Percentiles rank a stretch among this genome's conserved stretches.
phyloP scores from a whole-genome alignment of 2,113 vertebrate species.

The Cromileptes altivelis region DNA sequence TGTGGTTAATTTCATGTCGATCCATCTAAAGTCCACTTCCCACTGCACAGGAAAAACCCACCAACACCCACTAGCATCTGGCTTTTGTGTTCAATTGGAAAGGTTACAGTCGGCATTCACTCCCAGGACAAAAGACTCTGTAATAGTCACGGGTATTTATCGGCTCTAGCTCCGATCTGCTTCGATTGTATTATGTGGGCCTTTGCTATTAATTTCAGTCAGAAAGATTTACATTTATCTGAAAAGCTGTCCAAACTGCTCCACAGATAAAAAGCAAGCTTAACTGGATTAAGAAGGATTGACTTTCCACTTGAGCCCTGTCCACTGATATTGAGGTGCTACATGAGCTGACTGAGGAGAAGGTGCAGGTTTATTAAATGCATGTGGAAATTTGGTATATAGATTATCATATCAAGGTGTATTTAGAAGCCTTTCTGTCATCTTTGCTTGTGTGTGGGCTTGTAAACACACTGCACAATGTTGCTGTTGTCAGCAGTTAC shows the following conservation, averaged over 20 bases:
- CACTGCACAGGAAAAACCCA: no score
- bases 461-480: conserved; percentile 43
- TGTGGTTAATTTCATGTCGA: not conserved
- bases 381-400: conserved; percentile 16
- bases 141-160: no score
- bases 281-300: not conserved
- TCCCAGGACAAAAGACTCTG: no score
- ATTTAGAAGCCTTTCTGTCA: conserved; percentile 13
- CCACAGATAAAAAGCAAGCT: not conserved
- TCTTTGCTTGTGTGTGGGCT: conserved; percentile 29
- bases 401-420: conserved; percentile 32
- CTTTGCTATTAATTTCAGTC: not conserved
- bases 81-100: no score
- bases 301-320: not conserved
- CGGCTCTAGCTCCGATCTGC: no score
- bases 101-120: no score
- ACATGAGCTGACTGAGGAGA: not conserved
- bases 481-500: conserved; percentile 41
- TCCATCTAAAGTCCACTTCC: not conserved
- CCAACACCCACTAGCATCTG: no score
- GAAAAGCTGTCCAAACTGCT: not conserved
- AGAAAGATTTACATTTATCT: not conserved
- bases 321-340: not conserved
- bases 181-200: not conserved
- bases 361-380: conserved; percentile 15